These are phyloP conservation scores for Tholera decimalis DNA, from an alignment of 2,888 invertebrate genomes.

Conservation along the genomic window DNA sequence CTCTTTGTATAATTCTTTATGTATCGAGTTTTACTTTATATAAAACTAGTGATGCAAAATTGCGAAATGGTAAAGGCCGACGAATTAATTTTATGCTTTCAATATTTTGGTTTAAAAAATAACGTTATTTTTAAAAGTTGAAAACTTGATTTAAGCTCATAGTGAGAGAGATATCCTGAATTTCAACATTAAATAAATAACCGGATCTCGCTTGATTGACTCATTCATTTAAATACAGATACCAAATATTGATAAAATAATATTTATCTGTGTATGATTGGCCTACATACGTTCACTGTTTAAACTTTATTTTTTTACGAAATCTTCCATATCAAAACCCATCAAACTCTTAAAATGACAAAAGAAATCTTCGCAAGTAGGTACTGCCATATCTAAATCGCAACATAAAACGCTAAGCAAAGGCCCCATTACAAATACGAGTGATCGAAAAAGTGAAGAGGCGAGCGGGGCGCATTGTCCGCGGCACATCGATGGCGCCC, in stretches of 20 bases:
- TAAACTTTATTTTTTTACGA: neutral
- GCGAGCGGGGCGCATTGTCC: slow-evolving; percentile 63
- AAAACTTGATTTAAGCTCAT: neutral
- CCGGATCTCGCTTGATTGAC: neutral
- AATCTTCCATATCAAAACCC: slow-evolving; percentile 8
- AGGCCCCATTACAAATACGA: slow-evolving; percentile 66
- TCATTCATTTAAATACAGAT: neutral
- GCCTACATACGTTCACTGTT: neutral
- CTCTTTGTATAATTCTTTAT: neutral
- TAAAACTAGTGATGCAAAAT: neutral
- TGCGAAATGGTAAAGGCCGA: neutral
- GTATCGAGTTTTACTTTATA: neutral
- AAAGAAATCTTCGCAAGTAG: slow-evolving; percentile 42
- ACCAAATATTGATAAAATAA: neutral
- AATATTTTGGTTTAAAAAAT: slow-evolving; percentile 6
- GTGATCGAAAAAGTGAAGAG: slow-evolving; percentile 63
- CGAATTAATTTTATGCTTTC: neutral
- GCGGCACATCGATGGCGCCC: slow-evolving; percentile 64
- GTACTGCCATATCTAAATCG: slow-evolving; percentile 48
- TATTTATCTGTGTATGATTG: neutral
- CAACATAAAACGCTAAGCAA: slow-evolving; percentile 58
- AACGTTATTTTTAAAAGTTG: neutral
- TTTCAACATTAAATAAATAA: neutral
- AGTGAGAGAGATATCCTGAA: neutral
- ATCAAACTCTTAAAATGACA: slow-evolving; percentile 29